phyloP scores from a whole-genome alignment of 2,888 invertebrate species.

The Anthophora plumipes region DNA sequence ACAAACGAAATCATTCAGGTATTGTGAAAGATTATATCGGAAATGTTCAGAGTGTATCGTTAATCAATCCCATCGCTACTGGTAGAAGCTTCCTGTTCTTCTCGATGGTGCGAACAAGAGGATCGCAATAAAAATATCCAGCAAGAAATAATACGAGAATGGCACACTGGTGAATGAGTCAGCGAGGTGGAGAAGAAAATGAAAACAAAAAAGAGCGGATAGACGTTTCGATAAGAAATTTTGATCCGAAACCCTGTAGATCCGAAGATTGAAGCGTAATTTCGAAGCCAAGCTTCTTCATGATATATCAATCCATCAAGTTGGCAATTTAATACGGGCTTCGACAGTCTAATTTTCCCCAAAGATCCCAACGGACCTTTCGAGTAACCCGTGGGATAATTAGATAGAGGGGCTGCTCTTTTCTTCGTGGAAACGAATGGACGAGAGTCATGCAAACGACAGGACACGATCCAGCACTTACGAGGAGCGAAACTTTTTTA shows the following conservation, averaged over 20 bases:
- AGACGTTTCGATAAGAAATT: neutral
- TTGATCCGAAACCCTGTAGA: neutral
- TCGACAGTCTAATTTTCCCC: conserved; percentile 47
- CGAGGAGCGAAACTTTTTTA: conserved; percentile 42
- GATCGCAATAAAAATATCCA: conserved; percentile 19
- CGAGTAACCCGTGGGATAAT: conserved; percentile 45
- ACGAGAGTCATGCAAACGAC: conserved; percentile 44
- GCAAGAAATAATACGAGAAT: neutral
- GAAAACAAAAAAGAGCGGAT: neutral
- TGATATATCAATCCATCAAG: conserved; percentile 29
- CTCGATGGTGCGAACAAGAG: neutral
- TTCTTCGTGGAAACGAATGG: conserved; percentile 20
- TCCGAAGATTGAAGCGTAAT: neutral
- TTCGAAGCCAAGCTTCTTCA: neutral
- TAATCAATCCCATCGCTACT: conserved; percentile 5
- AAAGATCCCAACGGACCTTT: conserved; percentile 4
- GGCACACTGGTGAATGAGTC: too few species aligned
- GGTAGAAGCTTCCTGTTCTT: neutral
- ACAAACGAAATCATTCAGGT: neutral
- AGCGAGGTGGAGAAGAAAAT: neutral
- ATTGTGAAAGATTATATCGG: neutral
- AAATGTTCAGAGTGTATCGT: neutral
- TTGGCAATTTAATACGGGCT: conserved; percentile 29
- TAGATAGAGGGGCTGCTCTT: conserved; percentile 34
- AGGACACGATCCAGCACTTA: conserved; percentile 64